phyloP scores from a whole-genome alignment of 2,113 vertebrate genomes.

The Sitta europaea region DNA sequence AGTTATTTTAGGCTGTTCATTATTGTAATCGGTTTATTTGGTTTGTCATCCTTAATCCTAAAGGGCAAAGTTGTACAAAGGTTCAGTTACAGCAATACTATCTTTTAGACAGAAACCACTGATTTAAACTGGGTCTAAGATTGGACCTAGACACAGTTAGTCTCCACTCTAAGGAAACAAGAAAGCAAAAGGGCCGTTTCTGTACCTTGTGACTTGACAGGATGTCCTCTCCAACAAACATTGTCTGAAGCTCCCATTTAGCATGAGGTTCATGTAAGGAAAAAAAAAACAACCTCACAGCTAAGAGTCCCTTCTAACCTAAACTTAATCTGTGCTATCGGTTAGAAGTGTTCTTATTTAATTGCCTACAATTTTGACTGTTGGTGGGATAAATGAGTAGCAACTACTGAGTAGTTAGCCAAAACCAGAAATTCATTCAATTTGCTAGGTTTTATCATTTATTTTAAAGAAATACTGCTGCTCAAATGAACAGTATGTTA shows the following conservation, averaged over 20 bases:
- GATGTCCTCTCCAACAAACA: neutral
- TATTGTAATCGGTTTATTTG: neutral
- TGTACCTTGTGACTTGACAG: rapidly evolving
- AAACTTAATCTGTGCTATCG: neutral
- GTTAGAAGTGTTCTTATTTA: neutral
- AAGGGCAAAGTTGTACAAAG: neutral
- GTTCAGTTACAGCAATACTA: neutral
- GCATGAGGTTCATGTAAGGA: neutral
- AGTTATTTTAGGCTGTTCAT: neutral
- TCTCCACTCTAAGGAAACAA: neutral
- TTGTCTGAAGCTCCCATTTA: neutral
- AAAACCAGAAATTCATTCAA: neutral
- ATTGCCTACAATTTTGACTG: neutral
- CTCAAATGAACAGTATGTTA: neutral
- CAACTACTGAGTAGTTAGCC: neutral
- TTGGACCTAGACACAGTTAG: neutral
- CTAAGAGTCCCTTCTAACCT: neutral
- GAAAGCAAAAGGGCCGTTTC: neutral
- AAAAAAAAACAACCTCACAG: rapidly evolving
- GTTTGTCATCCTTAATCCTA: neutral
- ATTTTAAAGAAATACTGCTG: neutral
- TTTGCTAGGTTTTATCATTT: neutral
- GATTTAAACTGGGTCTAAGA: neutral
- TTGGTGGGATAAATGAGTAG: neutral
- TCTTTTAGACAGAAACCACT: neutral